These are phyloP conservation scores for Phyllostomus hastatus DNA, from an alignment of 2,113 vertebrate species.

Conservation along the genomic window DNA sequence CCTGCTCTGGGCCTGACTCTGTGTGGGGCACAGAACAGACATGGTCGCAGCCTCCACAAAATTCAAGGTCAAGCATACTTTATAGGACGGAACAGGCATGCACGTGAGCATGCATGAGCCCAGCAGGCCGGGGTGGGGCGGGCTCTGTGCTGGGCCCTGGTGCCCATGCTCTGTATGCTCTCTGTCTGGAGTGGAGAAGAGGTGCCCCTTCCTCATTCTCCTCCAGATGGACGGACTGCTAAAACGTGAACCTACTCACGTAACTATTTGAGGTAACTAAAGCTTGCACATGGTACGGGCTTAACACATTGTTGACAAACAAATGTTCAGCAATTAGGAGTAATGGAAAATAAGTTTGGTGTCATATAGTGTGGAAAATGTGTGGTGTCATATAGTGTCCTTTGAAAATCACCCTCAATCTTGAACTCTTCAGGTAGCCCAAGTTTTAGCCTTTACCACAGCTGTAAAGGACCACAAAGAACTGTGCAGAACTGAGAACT, in stretches of 20 bases:
- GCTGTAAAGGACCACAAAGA: neutral
- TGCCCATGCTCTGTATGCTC: neutral
- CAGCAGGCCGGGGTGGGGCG: too few species aligned
- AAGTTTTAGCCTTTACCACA: neutral
- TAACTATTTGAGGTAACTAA: neutral
- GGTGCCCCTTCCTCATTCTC: neutral
- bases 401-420: conserved; percentile 34
- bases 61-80: conserved; percentile 25
- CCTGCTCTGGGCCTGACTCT: neutral
- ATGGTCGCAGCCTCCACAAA: neutral
- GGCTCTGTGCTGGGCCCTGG: neutral
- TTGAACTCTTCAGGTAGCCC: neutral
- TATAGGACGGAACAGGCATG: neutral
- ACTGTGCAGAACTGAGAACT: neutral
- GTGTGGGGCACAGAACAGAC: neutral
- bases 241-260: neutral
- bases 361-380: neutral
- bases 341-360: neutral
- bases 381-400: neutral
- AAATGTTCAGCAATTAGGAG: neutral
- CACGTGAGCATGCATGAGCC: neutral
- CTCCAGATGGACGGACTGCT: neutral
- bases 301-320: neutral
- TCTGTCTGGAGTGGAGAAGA: neutral
- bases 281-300: neutral